These are phyloP conservation scores for Aviceda subcristata DNA, from an alignment of 2,113 vertebrate species.

Conservation along the genomic window DNA sequence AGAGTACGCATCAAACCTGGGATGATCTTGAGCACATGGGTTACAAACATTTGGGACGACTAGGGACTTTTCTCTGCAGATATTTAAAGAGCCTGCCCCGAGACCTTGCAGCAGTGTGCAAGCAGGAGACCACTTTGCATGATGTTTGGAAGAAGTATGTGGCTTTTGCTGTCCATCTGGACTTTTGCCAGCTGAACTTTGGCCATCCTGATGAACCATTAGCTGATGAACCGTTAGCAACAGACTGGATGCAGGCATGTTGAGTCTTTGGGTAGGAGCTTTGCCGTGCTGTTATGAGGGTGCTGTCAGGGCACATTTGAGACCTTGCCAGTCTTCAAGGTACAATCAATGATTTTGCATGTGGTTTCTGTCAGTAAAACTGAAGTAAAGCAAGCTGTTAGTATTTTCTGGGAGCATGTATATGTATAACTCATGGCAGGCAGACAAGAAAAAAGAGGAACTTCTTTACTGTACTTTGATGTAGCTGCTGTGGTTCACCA, in stretches of 20 bases:
- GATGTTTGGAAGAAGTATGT: neutral
- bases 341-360: neutral
- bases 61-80: neutral
- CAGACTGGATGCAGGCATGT: neutral
- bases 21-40: neutral
- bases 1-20: neutral
- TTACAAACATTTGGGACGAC: neutral
- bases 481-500: neutral
- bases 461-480: neutral
- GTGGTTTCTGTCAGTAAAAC: neutral
- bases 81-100: neutral
- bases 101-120: neutral
- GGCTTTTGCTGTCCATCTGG: neutral
- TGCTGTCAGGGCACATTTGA: neutral
- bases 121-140: neutral
- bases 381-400: neutral
- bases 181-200: neutral
- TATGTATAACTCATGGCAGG: neutral
- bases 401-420: neutral
- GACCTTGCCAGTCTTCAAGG: neutral
- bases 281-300: neutral
- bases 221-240: neutral
- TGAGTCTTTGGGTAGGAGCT: neutral
- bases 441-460: neutral
- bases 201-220: neutral